Evolutionary conservation across 2,113 vertebrate species (phyloP).

Genomic region (Halichoeres trimaculatus): DNA sequence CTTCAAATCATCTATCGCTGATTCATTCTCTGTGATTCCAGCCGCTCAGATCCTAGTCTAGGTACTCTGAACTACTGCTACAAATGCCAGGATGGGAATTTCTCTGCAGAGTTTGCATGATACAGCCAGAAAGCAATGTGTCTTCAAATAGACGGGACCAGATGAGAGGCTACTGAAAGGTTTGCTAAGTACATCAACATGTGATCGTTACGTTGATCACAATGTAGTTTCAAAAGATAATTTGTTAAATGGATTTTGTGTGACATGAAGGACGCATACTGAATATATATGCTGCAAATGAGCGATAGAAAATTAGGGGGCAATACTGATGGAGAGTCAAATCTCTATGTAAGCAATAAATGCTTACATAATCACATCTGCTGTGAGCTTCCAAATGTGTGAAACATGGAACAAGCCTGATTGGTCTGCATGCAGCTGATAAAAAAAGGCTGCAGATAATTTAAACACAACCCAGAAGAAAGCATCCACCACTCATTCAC

Average conservation of each 20-base stretch:
- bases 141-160: constrained; percentile 13
- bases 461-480: constrained; percentile 2
- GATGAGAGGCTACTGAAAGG: not conserved
- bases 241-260: constrained; percentile 6
- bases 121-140: constrained; percentile 15
- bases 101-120: constrained; percentile 24
- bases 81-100: constrained; percentile 9
- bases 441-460: constrained; percentile 12
- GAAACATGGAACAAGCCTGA: constrained; percentile 62
- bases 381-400: constrained; percentile 61
- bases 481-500: constrained; percentile 17
- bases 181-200: constrained; percentile 20
- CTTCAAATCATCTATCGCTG: constrained; percentile 15
- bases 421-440: constrained; percentile 42
- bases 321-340: constrained; percentile 43
- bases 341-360: constrained; percentile 54
- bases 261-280: not conserved
- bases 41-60: constrained; percentile 11
- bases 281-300: not conserved
- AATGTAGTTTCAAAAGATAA: constrained; percentile 5
- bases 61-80: not conserved
- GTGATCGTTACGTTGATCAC: constrained; percentile 12
- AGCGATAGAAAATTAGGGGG: constrained; percentile 10
- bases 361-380: constrained; percentile 74
- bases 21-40: constrained; percentile 18